phyloP scores from a whole-genome alignment of 2,888 invertebrate genomes.

The Gerris lacustris region DNA sequence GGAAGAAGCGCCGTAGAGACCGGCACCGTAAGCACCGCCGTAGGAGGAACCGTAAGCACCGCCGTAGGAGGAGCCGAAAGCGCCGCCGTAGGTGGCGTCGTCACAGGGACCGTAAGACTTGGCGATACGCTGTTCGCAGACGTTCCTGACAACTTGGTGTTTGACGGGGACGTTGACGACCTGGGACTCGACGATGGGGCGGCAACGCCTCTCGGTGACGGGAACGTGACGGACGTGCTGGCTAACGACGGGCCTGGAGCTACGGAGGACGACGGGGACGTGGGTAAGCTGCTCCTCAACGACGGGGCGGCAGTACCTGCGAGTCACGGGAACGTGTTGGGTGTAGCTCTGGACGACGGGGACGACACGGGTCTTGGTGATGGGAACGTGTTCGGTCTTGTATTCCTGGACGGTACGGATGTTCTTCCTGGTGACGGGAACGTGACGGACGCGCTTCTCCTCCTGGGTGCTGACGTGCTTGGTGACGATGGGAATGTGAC shows the following conservation, averaged over 20 bases:
- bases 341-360: slow-evolving; percentile 26
- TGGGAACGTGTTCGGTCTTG: slow-evolving; percentile 23
- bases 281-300: slow-evolving; percentile 18
- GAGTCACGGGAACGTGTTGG: slow-evolving; percentile 24
- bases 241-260: slow-evolving; percentile 19
- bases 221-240: slow-evolving; percentile 20
- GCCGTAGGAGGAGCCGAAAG: neutral
- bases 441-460: slow-evolving; percentile 23
- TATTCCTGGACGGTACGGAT: slow-evolving; percentile 20
- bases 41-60: neutral
- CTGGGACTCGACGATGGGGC: slow-evolving; percentile 22
- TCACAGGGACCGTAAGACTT: slow-evolving; percentile 9
- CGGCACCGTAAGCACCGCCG: neutral
- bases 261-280: slow-evolving; percentile 19
- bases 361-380: slow-evolving; percentile 22
- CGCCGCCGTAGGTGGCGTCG: neutral
- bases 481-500: slow-evolving; percentile 23
- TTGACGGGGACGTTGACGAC: slow-evolving; percentile 21
- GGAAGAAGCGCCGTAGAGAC: neutral
- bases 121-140: slow-evolving; percentile 21
- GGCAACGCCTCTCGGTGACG: slow-evolving; percentile 18
- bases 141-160: slow-evolving; percentile 20
- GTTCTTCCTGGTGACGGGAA: slow-evolving; percentile 20
- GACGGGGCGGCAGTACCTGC: slow-evolving; percentile 20
- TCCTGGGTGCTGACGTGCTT: slow-evolving; percentile 19